Evolutionary conservation across 2,113 vertebrate genomes (phyloP), one percentile per base, ranked within the genome.

Genomic region (Rhea americana): DNA sequence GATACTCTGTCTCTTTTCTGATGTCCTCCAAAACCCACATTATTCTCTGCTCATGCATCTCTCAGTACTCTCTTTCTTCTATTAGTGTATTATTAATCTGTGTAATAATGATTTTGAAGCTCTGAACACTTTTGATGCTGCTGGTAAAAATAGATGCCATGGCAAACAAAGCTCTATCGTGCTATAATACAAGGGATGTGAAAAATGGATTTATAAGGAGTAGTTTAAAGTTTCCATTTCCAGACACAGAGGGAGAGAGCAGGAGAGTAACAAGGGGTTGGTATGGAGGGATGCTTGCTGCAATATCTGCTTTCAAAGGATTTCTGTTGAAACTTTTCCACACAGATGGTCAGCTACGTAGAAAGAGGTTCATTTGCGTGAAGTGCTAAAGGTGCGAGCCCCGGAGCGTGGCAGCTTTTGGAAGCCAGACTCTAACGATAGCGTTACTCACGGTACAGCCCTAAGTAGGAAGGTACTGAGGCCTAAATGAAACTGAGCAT

Each of bases 321-420:
- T 76, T 92, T 88, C 62, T 94, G 22, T 80, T 91, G 85, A 95
- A 95, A 90, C 61, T 83, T 96, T 91, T 62, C 45, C 55, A 72
- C 24, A 25, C 22, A 87, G 41, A 87, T 8, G 43, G 67, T 76
- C 18, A 67, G 25, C 32, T 26, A 25, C 68, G 66, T 58, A 56
- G 48, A 81, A 87, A 71, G n/a, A 75, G 13, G 20, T 53, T 73
- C 5, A 79, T 93, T 94, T 93, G 62, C 53, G 81, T 56, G 25
- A 91, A 70, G 9, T 67, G 30, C 20, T 93, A 18, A 85, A 90
- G 39, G 82, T 61, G 24, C 51, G 56, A 87, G 19, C 17, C 21
- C 13, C n/a, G 35, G 8, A 76, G 37, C n/a, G 30, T 80, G 30
- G 16, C 6, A 3, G 1, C 11, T 77, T 16, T 41, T 24, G 39